phyloP scores from a whole-genome alignment of 2,888 invertebrate genomes.

The Exephanes ischioxanthus region DNA sequence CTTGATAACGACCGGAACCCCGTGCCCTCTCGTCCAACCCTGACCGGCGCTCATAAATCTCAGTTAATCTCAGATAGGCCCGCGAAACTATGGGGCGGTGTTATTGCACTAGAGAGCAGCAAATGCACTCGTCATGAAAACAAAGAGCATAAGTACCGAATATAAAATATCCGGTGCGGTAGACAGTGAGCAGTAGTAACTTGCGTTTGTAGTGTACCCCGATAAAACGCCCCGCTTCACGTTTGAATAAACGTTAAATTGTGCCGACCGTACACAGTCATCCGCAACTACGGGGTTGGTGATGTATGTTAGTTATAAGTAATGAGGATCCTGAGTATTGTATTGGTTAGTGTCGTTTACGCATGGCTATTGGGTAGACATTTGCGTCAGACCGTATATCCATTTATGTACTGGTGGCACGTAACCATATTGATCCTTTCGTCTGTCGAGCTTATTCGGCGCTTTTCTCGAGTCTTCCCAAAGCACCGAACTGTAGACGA shows the following conservation, averaged over 20 bases:
- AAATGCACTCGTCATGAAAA: constrained; percentile 71
- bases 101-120: constrained; percentile 8
- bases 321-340: constrained; percentile 1
- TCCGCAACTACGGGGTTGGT: neutral
- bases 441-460: constrained; percentile 1
- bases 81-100: neutral
- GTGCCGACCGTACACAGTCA: neutral
- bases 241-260: constrained; percentile 45
- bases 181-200: neutral
- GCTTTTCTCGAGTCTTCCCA: constrained; percentile 23
- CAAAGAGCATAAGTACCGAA: constrained; percentile 58
- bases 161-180: constrained; percentile 46
- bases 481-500: constrained; percentile 1
- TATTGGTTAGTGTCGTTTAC: constrained; percentile 8
- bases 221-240: constrained; percentile 29
- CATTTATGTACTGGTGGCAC: neutral
- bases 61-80: constrained; percentile 77
- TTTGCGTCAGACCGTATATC: neutral
- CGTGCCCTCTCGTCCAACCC: constrained; percentile 6
- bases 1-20: constrained; percentile 16
- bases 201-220: neutral
- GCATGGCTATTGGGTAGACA: neutral
- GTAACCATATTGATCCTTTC: neutral
- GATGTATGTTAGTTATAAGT: neutral
- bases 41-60: constrained; percentile 77